phyloP scores from a whole-genome alignment of 2,888 invertebrate species.

The Ferrisia virgata region DNA sequence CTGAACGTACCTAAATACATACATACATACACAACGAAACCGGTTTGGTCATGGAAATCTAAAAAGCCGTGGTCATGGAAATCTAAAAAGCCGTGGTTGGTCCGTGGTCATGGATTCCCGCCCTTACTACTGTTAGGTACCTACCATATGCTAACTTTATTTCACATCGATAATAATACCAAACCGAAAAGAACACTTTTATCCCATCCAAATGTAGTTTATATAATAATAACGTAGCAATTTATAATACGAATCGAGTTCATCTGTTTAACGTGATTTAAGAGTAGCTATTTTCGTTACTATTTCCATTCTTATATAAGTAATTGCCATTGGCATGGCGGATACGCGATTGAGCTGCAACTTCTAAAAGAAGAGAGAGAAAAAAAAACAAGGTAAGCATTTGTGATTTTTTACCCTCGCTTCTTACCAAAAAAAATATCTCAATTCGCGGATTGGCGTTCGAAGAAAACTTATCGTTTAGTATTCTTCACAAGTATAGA shows the following conservation, averaged over 20 bases:
- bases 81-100: no score
- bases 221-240: neutral
- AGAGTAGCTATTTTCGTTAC: neutral
- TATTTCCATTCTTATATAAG: neutral
- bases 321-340: no score
- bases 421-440: neutral
- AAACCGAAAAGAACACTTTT: neutral
- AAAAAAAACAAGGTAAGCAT: neutral
- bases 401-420: neutral
- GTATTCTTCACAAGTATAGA: constrained; percentile 8
- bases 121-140: no score
- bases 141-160: no score
- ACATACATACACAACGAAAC: no score
- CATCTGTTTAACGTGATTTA: neutral
- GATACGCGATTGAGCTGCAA: no score
- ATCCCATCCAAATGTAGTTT: neutral
- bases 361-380: no score
- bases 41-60: no score
- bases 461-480: neutral
- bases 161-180: neutral
- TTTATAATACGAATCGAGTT: neutral
- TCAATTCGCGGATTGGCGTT: neutral
- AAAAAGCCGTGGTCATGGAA: no score
- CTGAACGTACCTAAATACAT: no score
- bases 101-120: no score